Conservation (phyloP, 2,888 invertebrate genomes). For the Panopea generosa region DNA sequence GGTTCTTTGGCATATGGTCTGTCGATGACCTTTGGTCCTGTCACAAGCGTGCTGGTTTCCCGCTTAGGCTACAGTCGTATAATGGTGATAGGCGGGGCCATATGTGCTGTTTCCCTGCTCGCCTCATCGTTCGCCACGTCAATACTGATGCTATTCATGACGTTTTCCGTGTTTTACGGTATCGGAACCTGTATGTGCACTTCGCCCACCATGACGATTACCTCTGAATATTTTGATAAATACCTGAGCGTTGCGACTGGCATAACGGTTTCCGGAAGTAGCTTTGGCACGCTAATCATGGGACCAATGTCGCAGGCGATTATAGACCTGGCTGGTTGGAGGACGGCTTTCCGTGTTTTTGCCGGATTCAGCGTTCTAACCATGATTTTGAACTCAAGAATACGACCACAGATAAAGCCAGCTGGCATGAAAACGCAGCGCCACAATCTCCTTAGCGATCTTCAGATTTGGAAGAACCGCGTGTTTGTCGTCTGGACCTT, state of each 20-base stretch:
- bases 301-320: slow-evolving; percentile 73
- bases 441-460: slow-evolving; percentile 64
- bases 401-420: slow-evolving; percentile 49
- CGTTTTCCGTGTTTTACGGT: slow-evolving; percentile 77
- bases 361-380: slow-evolving; percentile 63
- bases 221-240: slow-evolving; percentile 76
- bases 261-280: slow-evolving; percentile 76
- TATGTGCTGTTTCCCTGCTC: slow-evolving; percentile 72
- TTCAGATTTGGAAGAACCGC: slow-evolving; percentile 78
- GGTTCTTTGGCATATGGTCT: slow-evolving; percentile 78
- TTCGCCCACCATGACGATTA: slow-evolving; percentile 76
- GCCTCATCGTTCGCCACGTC: slow-evolving; percentile 72
- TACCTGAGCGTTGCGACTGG: slow-evolving; percentile 76
- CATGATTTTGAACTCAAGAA: slow-evolving; percentile 57
- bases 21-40: slow-evolving; percentile 76
- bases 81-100: slow-evolving; percentile 69
- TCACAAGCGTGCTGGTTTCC: slow-evolving; percentile 69
- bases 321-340: slow-evolving; percentile 72
- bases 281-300: slow-evolving; percentile 75
- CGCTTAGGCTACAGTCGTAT: slow-evolving; percentile 69
- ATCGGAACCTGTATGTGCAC: slow-evolving; percentile 76
- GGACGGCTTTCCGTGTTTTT: slow-evolving; percentile 70
- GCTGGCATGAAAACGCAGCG: slow-evolving; percentile 30
- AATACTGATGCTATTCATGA: slow-evolving; percentile 67
- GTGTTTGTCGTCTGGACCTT: slow-evolving; percentile 76